Percentiles rank a stretch among this genome's conserved stretches.
These are phyloP conservation scores for Ovis aries DNA, from an alignment of 2,113 vertebrate species.

Conservation along the genomic window ARS-UI_Ramb_v3.0 NC_056070.1:2366001-2366500, in stretches of 20 bases:
- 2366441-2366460: not conserved
- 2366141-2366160: fast-evolving
- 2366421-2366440: not conserved
- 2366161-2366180: not conserved
- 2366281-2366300: not conserved
- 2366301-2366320: not conserved
- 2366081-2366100: not conserved
- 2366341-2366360: not conserved
- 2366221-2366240: not conserved
- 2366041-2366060: not conserved
- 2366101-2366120: not conserved
- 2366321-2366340: not conserved
- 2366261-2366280: not conserved
- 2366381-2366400: not conserved
- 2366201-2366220: not conserved
- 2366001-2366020: not conserved
- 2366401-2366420: not conserved
- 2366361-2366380: too few relatives aligned
- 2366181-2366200: not conserved
- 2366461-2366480: not conserved
- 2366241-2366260: not conserved
- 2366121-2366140: not conserved
- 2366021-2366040: not conserved
- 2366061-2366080: not conserved
- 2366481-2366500: not conserved